phyloP scores from a whole-genome alignment of 2,888 invertebrate genomes.

The Cheilosia pagana region DNA sequence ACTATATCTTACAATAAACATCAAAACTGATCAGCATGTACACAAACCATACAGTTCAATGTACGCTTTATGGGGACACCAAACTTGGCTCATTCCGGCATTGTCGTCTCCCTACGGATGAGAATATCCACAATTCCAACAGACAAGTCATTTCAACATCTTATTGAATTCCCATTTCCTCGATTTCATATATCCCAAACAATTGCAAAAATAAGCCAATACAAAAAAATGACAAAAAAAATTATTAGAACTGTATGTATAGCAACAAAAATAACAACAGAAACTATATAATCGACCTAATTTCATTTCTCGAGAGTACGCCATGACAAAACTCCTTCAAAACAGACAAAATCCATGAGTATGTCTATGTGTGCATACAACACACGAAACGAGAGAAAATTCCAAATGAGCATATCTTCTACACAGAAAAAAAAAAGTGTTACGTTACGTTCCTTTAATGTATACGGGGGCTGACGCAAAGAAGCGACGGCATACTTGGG shows the following conservation, averaged over 20 bases:
- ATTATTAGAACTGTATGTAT: constrained; percentile 43
- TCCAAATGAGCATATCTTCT: constrained; percentile 65
- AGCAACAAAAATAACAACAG: constrained; percentile 36
- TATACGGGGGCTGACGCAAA: constrained; percentile 21
- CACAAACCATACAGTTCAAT: too few species aligned
- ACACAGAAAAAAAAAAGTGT: constrained; percentile 52
- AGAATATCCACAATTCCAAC: too few species aligned
- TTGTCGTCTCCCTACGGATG: too few species aligned
- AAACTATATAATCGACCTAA: constrained; percentile 67
- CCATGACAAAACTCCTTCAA: constrained; percentile 48
- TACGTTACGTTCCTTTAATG: constrained; percentile 57
- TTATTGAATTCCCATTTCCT: constrained; percentile 1
- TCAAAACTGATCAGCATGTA: too few species aligned
- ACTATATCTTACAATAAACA: too few species aligned
- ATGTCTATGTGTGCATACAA: neutral
- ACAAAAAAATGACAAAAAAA: constrained; percentile 49
- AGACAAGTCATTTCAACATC: too few species aligned
- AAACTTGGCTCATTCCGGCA: too few species aligned
- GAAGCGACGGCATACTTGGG: constrained; percentile 48
- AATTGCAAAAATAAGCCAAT: constrained; percentile 37
- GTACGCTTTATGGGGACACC: too few species aligned
- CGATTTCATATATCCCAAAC: neutral
- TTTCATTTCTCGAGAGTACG: constrained; percentile 51
- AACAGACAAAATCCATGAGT: constrained; percentile 24
- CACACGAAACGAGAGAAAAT: constrained; percentile 36